Percentiles rank a stretch among this genome's conserved stretches.
Evolutionary conservation across 2,888 invertebrate genomes (phyloP).

Genomic region (Pheosia tremula): DNA sequence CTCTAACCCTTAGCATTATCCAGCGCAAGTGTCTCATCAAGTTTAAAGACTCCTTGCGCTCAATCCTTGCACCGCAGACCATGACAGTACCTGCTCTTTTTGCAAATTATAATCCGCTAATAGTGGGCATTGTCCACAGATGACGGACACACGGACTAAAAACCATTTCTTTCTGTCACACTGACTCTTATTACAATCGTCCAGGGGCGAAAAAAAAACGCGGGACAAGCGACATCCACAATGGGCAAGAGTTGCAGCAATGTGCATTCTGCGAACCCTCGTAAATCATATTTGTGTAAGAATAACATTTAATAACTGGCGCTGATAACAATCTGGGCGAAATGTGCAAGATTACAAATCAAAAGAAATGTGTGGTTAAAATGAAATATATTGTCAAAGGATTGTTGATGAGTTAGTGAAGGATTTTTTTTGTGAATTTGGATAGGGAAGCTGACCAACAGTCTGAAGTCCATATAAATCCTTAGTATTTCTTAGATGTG

Average conservation of each 20-base stretch:
- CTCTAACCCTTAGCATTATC: too few species aligned
- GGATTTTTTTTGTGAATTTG: too few species aligned
- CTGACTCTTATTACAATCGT: constrained; percentile 48
- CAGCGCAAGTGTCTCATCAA: too few species aligned
- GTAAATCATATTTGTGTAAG: constrained; percentile 75
- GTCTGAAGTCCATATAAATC: too few species aligned
- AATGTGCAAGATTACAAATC: constrained; percentile 33
- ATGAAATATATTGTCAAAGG: background rate
- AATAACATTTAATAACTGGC: constrained; percentile 40
- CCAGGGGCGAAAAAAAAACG: constrained; percentile 41
- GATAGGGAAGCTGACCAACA: too few species aligned
- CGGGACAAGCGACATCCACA: constrained; percentile 47
- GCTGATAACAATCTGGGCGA: constrained; percentile 34
- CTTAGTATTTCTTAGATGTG: too few species aligned
- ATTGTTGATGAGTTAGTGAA: background rate
- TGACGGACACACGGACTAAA: constrained; percentile 66
- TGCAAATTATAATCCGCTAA: constrained; percentile 79
- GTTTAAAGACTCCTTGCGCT: constrained; percentile 25
- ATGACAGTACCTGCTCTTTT: constrained; percentile 77
- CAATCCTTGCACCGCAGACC: constrained; percentile 32
- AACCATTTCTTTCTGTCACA: constrained; percentile 53
- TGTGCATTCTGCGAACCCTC: constrained; percentile 59
- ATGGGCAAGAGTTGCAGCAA: constrained; percentile 74
- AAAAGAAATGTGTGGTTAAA: constrained; percentile 6
- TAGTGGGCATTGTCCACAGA: constrained; percentile 81